These are phyloP conservation scores for Cynodonichthys magdalenae DNA, from an alignment of 2,797 vertebrate genomes.

Conservation along the genomic window DNA sequence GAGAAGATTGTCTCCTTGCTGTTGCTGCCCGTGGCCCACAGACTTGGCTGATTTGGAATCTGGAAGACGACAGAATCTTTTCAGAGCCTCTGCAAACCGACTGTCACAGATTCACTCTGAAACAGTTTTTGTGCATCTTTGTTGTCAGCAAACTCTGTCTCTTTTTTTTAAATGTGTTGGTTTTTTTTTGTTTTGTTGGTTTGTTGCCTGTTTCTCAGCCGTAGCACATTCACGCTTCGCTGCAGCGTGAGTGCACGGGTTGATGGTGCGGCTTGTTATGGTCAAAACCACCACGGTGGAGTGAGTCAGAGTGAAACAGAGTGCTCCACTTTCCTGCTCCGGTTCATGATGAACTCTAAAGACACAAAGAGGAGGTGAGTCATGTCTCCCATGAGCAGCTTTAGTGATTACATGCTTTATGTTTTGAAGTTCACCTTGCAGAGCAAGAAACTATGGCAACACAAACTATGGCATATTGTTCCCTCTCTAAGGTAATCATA, in stretches of 20 bases:
- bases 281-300: constrained; percentile 31
- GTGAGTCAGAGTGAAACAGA: constrained; percentile 59
- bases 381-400: constrained; percentile 44
- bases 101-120: constrained; percentile 8
- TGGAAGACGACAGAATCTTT: constrained; percentile 57
- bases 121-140: constrained; percentile 2
- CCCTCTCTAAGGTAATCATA: neutral
- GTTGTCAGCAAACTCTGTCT: neutral
- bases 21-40: constrained; percentile 63
- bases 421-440: constrained; percentile 58
- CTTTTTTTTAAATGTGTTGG: neutral
- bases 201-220: neutral
- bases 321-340: constrained; percentile 45
- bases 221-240: constrained; percentile 12
- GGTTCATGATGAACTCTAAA: constrained; percentile 34
- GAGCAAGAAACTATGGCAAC: constrained; percentile 19
- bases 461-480: neutral
- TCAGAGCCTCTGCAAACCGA: constrained; percentile 42
- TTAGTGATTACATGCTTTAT: constrained; percentile 46
- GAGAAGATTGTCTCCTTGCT: constrained; percentile 68
- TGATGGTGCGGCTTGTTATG: constrained; percentile 53
- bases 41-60: constrained; percentile 63
- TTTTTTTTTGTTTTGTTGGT: neutral
- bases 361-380: constrained; percentile 45
- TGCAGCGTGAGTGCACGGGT: constrained; percentile 21